These are phyloP conservation scores for Okapia johnstoni DNA, from an alignment of 2,113 vertebrate genomes.

Conservation along the genomic window DNA sequence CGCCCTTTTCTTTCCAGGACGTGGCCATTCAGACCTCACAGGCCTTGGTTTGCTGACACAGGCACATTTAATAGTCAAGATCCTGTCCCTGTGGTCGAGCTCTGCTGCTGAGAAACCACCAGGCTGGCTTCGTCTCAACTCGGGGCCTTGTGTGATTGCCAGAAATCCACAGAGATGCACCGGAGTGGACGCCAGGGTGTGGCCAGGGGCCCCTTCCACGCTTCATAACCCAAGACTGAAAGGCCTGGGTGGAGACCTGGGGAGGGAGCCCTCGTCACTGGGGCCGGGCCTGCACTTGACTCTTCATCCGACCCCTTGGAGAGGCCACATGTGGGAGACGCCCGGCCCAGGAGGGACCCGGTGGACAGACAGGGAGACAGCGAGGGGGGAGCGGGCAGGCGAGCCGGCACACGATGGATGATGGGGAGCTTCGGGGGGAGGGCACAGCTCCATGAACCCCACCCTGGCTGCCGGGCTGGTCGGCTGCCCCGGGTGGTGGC, in stretches of 20 bases:
- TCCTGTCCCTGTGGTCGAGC: fast-evolving
- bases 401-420: fast-evolving
- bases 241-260: constrained; percentile 50
- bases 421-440: fast-evolving
- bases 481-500: fast-evolving
- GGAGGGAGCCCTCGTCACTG: constrained; percentile 49
- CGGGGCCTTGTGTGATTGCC: not conserved
- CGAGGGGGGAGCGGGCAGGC: fast-evolving
- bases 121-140: not conserved
- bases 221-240: constrained; percentile 42
- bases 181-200: not conserved
- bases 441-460: fast-evolving
- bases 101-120: not conserved
- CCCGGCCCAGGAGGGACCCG: not conserved
- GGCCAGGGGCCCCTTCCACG: not conserved
- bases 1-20: not conserved
- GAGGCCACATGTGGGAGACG: fast-evolving
- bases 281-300: constrained; percentile 57
- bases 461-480: fast-evolving
- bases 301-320: not conserved
- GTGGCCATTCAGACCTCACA: not conserved
- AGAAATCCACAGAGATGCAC: not conserved
- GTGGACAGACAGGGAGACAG: fast-evolving
- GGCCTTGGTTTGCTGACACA: not conserved
- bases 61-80: not conserved